phyloP scores from a whole-genome alignment of 2,888 invertebrate genomes.

The Alviniconcha strummeri region DNA sequence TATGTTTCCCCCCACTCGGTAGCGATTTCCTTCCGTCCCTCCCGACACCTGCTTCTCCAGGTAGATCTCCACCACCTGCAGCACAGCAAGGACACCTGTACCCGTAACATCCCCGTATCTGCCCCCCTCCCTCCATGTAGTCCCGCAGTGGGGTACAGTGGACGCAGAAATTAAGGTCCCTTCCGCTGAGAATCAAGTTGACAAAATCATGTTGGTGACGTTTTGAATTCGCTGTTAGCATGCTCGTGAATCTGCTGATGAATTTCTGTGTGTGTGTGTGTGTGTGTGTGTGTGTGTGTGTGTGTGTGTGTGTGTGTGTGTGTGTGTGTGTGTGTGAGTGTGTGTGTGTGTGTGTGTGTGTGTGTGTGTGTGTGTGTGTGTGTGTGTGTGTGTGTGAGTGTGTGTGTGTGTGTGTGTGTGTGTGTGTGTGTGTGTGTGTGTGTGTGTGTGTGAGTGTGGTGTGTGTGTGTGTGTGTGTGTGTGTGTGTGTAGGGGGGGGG shows the following conservation, averaged over 20 bases:
- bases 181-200: not conserved
- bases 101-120: no score
- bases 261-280: constrained; percentile 6
- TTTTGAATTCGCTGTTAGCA: no score
- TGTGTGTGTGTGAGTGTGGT: not conserved
- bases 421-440: constrained; percentile 2
- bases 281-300: constrained; percentile 15
- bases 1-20: not conserved
- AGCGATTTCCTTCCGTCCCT: not conserved
- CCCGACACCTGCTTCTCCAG: constrained; percentile 25
- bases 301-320: not conserved
- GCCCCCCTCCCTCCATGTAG: no score
- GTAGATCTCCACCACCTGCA: constrained; percentile 23
- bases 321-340: not conserved
- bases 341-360: not conserved
- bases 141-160: no score
- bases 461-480: no score
- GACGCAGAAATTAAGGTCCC: not conserved
- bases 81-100: not conserved
- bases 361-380: not conserved
- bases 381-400: not conserved
- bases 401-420: not conserved
- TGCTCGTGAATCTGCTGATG: not conserved
- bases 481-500: no score
- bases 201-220: not conserved